A percentile compares a stretch with the other conserved stretches of the same genome.
These are phyloP conservation scores for Notamacropus eugenii DNA, from an alignment of 2,797 vertebrate genomes.

Conservation along the genomic window DNA sequence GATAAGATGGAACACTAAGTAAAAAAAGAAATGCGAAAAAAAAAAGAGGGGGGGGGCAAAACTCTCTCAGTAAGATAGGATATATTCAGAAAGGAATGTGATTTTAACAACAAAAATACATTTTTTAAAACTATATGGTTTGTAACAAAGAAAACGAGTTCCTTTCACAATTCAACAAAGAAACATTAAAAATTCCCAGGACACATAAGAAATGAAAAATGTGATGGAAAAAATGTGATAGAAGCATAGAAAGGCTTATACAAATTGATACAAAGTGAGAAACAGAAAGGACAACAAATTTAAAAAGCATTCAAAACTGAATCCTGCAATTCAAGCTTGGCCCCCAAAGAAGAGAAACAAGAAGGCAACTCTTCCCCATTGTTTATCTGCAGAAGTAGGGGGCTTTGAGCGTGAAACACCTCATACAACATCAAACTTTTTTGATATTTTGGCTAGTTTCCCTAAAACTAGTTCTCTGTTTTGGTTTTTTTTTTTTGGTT, in stretches of 20 bases:
- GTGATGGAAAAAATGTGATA: background rate
- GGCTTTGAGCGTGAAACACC: background rate
- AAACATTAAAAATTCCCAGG: background rate
- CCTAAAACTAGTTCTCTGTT: background rate
- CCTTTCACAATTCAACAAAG: background rate
- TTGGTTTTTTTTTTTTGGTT: background rate
- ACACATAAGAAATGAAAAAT: background rate
- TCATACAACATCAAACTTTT: background rate
- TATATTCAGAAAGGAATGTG: background rate
- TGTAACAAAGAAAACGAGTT: background rate
- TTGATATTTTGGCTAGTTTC: background rate
- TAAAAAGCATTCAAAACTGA: background rate
- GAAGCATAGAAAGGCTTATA: background rate
- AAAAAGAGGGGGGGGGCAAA: background rate
- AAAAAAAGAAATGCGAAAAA: background rate
- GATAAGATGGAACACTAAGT: background rate
- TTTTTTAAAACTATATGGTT: background rate
- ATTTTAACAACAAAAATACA: background rate
- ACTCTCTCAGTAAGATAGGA: background rate
- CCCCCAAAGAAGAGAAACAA: background rate
- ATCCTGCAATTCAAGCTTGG: background rate
- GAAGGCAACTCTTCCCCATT: background rate
- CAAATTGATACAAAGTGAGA: background rate
- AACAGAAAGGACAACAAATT: background rate
- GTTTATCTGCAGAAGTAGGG: background rate